These are phyloP conservation scores for Athetis lepigone DNA, from an alignment of 2,888 invertebrate species.

Conservation along the genomic window DNA sequence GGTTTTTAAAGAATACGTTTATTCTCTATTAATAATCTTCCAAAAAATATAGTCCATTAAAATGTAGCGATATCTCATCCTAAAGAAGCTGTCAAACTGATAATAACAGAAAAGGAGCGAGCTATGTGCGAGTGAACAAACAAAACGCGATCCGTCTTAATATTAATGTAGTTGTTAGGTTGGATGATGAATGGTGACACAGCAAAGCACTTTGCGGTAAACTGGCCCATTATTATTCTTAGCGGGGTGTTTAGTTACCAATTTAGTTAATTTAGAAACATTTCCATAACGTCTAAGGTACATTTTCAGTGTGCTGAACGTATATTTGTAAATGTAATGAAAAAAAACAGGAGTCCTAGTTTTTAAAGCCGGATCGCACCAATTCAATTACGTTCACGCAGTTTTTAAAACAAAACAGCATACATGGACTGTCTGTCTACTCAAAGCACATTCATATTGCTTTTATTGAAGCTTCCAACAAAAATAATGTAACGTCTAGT, in stretches of 20 bases:
- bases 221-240: constrained; percentile 84
- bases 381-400: constrained; percentile 45
- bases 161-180: constrained; percentile 82
- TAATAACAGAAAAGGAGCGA: constrained; percentile 71
- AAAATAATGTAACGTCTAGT: background rate
- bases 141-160: constrained; percentile 82
- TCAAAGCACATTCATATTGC: constrained; percentile 19
- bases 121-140: constrained; percentile 68
- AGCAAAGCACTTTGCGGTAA: constrained; percentile 88
- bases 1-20: constrained; percentile 43
- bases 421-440: constrained; percentile 14
- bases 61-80: constrained; percentile 67
- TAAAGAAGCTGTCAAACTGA: constrained; percentile 78
- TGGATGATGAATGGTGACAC: constrained; percentile 87
- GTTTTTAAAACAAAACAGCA: constrained; percentile 37
- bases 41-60: constrained; percentile 66
- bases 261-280: constrained; percentile 75
- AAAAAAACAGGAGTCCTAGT: background rate
- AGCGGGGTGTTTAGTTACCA: constrained; percentile 77
- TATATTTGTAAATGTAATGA: constrained; percentile 15
- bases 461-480: constrained; percentile 5
- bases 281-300: constrained; percentile 51
- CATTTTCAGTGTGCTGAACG: constrained; percentile 21
- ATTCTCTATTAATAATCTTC: constrained; percentile 61
- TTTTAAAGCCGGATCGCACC: constrained; percentile 27